Evolutionary conservation across 2,888 invertebrate genomes (phyloP).

Genomic region (Microctonus aethiopoides): DNA sequence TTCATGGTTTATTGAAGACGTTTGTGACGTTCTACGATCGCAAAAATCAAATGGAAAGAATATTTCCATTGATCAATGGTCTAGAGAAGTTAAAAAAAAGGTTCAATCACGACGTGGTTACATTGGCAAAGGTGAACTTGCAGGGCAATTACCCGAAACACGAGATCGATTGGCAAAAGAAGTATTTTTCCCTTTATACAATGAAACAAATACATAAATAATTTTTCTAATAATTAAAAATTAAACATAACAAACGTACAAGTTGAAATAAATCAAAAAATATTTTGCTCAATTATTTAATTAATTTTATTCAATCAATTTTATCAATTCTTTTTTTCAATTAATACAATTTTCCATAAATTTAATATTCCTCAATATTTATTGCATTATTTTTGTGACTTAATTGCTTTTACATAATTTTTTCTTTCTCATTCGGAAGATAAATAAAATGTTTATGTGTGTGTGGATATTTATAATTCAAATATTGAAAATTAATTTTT

Average conservation of each 20-base stretch:
- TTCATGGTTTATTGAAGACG: slow-evolving; percentile 9
- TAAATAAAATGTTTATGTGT: neutral
- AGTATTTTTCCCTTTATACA: neutral
- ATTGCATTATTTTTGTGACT: neutral
- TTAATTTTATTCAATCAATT: neutral
- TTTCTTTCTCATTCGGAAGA: neutral
- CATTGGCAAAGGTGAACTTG: neutral
- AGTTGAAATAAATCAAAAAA: neutral
- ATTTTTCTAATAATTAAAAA: neutral
- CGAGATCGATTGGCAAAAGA: neutral
- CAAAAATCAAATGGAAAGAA: neutral
- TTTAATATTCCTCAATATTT: neutral
- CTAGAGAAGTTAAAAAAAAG: neutral
- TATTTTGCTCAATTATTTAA: neutral
- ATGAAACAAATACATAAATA: neutral
- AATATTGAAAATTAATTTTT: slow-evolving; percentile 4
- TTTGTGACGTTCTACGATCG: neutral
- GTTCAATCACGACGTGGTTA: slow-evolving; percentile 2
- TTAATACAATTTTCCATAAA: neutral
- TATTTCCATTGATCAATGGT: slow-evolving; percentile 5
- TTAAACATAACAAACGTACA: neutral
- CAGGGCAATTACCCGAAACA: neutral
- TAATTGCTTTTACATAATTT: neutral
- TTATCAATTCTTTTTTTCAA: neutral
- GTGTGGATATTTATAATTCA: slow-evolving; percentile 12